Base-by-base conservation (phyloP, 2,888 invertebrate species). In the Agrotis ipsilon region DNA sequence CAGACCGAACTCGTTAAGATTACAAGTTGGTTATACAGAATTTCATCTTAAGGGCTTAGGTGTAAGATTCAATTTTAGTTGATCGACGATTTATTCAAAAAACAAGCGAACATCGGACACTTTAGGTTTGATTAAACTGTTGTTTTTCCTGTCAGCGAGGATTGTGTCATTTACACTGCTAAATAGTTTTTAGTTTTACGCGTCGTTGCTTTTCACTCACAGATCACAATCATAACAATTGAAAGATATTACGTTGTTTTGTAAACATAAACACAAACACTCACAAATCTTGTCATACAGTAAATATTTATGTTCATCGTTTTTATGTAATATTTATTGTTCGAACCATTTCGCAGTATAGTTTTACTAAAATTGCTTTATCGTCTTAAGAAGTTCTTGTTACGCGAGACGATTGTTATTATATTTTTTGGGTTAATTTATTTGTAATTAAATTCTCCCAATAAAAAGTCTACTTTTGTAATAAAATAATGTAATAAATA, bases 91-190 rank as follows among this genome's bases (percentile, higher is more conserved):
- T 32, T n/a, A 13, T 55, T 24, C 14, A 3, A 55, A 61, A 46
- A 63, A 21, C 45, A 55, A 32, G 3, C 13, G 43, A 68, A 60
- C n/a, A 54, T 49, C 32, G 49, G 14, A 48, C 21, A 62, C 21
- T 52, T 55, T 24, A 21, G 16, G n/a, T 58, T 63, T 58, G 27
- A 59, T 58, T 58, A 59, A 62, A 59, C 21, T 77, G 51, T 70
- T 75, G 51, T 77, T 76, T 57, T 70, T 46, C 7, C 18, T 61
- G 45, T 45, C 24, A 75, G 51, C 24, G 16, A 11, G 27, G 39
- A 68, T 27, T 61, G 24, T 61, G 24, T 51, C 49, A 52, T 48
- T 46, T 7, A 49, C 21, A 21, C 13, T 5, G 48, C 21, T 27
- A 57, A 51, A 62, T 62, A 61, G 51, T 48, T 46, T 3, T 39